Percentiles rank a stretch among this genome's conserved stretches.
These are phyloP conservation scores for Nixonia krombeini DNA, from an alignment of 1,140 invertebrate species.

Conservation along the genomic window DNA sequence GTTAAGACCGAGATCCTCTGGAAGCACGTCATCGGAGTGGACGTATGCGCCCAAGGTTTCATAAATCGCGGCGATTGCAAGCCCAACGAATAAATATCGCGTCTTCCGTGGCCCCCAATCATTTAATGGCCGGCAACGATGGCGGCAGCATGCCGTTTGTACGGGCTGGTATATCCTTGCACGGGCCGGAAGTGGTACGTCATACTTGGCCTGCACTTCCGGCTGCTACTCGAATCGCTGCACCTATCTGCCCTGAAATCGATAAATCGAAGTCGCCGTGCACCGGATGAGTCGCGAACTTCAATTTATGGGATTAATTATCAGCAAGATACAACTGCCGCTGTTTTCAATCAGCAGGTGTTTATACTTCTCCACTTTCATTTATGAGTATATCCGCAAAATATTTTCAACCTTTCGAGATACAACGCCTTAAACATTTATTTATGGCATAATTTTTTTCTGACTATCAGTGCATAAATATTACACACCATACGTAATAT, in stretches of 20 bases:
- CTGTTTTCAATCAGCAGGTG: background rate
- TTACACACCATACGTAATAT: too few species aligned
- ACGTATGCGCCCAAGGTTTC: conserved; percentile 7
- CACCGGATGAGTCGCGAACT: conserved; percentile 33
- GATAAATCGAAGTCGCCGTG: conserved; percentile 51
- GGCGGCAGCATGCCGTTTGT: conserved; percentile 36
- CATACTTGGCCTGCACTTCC: conserved; percentile 55
- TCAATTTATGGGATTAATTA: conserved; percentile 56
- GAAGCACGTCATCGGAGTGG: conserved; percentile 27
- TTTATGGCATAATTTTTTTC: too few species aligned
- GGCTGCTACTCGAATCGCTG: conserved; percentile 48
- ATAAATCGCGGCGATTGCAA: conserved; percentile 46
- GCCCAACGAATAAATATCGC: conserved; percentile 50
- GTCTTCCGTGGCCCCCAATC: conserved; percentile 47
- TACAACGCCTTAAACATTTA: too few species aligned
- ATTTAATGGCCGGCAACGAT: conserved; percentile 44
- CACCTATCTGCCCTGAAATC: conserved; percentile 52
- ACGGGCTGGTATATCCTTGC: conserved; percentile 42
- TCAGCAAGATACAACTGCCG: conserved; percentile 19
- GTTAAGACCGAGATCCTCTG: too few species aligned
- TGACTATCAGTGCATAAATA: too few species aligned
- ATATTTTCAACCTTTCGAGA: too few species aligned
- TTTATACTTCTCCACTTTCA: too few species aligned
- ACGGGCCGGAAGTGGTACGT: conserved; percentile 57
- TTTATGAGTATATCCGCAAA: too few species aligned